Evolutionary conservation across 2,888 invertebrate genomes (phyloP).

Genomic region (Nemoura dubitans): DNA sequence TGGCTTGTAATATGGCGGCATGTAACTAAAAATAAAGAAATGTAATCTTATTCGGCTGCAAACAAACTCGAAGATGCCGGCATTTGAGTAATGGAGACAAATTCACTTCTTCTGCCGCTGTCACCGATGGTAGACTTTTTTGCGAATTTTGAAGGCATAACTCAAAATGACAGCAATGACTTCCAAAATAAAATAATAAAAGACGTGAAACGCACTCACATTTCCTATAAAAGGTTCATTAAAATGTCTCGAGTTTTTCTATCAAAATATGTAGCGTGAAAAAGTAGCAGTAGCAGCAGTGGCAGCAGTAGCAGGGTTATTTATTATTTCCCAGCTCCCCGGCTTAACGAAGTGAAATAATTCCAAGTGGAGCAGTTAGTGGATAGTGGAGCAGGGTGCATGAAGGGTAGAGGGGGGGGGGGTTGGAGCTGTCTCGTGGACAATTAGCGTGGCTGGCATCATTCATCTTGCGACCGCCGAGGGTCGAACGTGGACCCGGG

Average conservation of each 20-base stretch:
- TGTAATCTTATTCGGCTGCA: too few relatives aligned
- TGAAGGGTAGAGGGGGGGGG: not conserved
- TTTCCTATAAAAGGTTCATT: constrained; percentile 7
- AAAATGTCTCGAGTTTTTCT: not conserved
- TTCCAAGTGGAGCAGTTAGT: not conserved
- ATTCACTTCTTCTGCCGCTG: not conserved
- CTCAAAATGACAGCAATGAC: constrained; percentile 12
- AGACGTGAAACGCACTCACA: not conserved
- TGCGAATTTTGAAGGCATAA: not conserved
- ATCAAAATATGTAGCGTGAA: not conserved
- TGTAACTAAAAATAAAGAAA: too few relatives aligned
- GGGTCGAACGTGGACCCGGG: not conserved
- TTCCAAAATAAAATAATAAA: not conserved
- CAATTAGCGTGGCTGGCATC: not conserved
- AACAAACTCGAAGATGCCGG: not conserved
- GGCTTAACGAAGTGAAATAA: not conserved
- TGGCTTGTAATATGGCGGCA: too few relatives aligned
- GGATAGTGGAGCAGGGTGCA: not conserved
- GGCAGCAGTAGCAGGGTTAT: not conserved
- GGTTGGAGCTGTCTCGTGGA: not conserved
- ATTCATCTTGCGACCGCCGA: not conserved
- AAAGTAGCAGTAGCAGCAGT: not conserved
- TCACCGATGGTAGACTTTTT: not conserved
- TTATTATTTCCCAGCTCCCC: not conserved
- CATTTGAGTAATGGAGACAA: not conserved